Conservation (phyloP, 2,113 vertebrate species). For the Axis porcinus region DNA sequence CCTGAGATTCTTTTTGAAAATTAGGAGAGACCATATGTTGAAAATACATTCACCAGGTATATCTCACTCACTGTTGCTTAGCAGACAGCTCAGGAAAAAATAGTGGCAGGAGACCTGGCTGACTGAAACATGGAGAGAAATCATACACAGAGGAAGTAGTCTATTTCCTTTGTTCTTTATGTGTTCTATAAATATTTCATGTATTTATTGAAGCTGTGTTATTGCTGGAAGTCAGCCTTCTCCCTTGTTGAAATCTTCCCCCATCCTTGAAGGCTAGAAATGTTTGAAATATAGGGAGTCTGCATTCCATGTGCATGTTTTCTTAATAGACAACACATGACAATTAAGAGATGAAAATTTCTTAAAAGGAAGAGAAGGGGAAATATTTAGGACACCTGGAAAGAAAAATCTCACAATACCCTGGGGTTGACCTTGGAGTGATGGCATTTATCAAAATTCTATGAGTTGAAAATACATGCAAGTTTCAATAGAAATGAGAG, state of each 20-base stretch:
- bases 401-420: background rate
- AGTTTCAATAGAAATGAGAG: background rate
- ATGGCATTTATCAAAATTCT: background rate
- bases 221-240: constrained; percentile 78
- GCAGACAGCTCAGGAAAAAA: background rate
- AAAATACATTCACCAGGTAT: background rate
- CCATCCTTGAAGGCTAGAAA: constrained; percentile 69
- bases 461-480: background rate
- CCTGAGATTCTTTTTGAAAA: background rate
- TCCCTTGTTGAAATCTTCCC: constrained; percentile 73
- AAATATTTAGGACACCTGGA: constrained; percentile 52
- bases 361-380: constrained; percentile 56
- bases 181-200: constrained; percentile 79
- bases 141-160: constrained; percentile 66
- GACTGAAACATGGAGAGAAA: constrained; percentile 45
- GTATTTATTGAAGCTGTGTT: constrained; percentile 78
- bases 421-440: background rate
- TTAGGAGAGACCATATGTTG: background rate
- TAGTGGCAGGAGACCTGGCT: background rate
- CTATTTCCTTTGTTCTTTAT: constrained; percentile 78
- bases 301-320: constrained; percentile 68
- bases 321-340: constrained; percentile 76
- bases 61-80: background rate
- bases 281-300: constrained; percentile 74
- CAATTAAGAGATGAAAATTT: constrained; percentile 64